Base-by-base conservation (phyloP, 2,888 invertebrate species). In the Mechanitis mazaeus region DNA sequence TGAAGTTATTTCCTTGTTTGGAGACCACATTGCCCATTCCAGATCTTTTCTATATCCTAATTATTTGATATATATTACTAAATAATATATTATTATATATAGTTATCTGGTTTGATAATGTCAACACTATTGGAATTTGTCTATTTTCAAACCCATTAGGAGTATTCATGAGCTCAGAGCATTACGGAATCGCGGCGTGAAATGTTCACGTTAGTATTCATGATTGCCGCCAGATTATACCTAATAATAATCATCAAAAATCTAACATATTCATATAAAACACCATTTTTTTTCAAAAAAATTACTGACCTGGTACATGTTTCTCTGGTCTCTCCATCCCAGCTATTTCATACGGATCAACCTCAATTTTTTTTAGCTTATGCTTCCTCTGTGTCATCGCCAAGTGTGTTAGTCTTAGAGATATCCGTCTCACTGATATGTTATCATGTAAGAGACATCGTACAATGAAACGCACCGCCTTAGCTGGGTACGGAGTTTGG, bases 351-450 rank as follows among this genome's bases (percentile, higher is more conserved):
- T 85, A 88, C 2, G 94, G 93, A 74, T 94, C 92, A 31, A 94
- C 83, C 5, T 75, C 71, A 0, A 93, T 80, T 76, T 93, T 94
- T 66, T 91, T 86, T 71, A 94, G 92, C 63, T 91, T 85, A 31
- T 93, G 90, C 76, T 96, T 96, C 72, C 94, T 93, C 75, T 95
- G 95, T 61, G 94, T 92, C 64, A 96, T 83, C 60, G 94, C 91
- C 70, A 91, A 94, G 54, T 92, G 88, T 38, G 94, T 80, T 0
- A 93, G 90, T 35, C 91, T 88, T 6, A 93, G 82, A 0, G 94
- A 93, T n/a, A 92, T 86, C 83, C 95, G 94, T 45, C 97, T 91
- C 38, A 96, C 93, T n/a, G 92, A 91, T 38, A 97, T 88, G n/a
- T 95, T 93, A 72, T 97, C 97, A 81, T 95, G 93, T 3, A 95